phyloP scores from a whole-genome alignment of 2,888 invertebrate genomes.

The Aquatica leii region DNA sequence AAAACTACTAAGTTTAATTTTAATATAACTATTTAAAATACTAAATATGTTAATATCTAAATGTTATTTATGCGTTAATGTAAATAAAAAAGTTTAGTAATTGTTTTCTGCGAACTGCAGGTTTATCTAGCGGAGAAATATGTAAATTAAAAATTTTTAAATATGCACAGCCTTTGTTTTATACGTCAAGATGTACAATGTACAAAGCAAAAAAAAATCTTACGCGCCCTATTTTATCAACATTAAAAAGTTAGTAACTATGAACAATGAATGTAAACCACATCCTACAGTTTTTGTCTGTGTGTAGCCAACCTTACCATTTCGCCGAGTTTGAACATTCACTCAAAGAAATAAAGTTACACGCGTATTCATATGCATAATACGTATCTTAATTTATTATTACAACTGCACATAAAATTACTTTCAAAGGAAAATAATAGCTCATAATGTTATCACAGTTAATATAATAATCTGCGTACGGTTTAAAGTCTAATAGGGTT shows the following conservation, averaged over 20 bases:
- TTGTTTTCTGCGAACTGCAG: neutral
- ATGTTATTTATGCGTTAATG: too few species aligned
- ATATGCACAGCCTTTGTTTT: conserved; percentile 36
- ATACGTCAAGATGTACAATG: conserved; percentile 24
- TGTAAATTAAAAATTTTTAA: conserved; percentile 48
- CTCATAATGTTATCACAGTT: conserved; percentile 25
- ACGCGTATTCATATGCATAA: conserved; percentile 35
- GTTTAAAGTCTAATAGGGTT: conserved; percentile 36
- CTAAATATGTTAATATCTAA: too few species aligned
- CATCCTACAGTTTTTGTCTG: conserved; percentile 34
- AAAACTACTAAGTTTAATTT: too few species aligned
- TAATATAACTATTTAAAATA: too few species aligned
- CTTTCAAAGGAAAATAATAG: conserved; percentile 26
- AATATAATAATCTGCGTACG: conserved; percentile 32
- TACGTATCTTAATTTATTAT: conserved; percentile 37
- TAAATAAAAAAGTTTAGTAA: neutral
- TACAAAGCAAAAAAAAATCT: conserved; percentile 27
- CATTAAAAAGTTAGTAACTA: conserved; percentile 35
- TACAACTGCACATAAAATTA: conserved; percentile 21
- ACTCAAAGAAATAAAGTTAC: conserved; percentile 29
- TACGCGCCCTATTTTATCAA: conserved; percentile 33
- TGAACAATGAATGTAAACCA: conserved; percentile 35
- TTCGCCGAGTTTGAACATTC: conserved; percentile 27
- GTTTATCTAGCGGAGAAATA: conserved; percentile 36
- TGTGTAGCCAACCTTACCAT: conserved; percentile 35